phyloP scores from a whole-genome alignment of 2,888 invertebrate species.

The Philereme vetulata region DNA sequence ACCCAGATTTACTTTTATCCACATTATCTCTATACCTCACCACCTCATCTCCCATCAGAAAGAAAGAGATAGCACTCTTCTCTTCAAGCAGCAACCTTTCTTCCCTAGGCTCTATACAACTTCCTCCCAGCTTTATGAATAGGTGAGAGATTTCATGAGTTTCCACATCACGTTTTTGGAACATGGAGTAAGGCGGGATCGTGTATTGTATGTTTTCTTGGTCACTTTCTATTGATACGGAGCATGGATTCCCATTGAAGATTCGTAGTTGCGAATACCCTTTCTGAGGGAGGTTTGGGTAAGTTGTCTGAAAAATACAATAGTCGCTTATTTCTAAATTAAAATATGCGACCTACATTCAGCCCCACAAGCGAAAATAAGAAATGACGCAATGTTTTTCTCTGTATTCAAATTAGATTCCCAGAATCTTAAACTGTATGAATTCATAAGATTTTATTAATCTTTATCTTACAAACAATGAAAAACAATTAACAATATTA shows the following conservation, averaged over 20 bases:
- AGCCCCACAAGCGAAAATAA: too few relatives aligned
- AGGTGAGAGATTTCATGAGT: constrained; percentile 45
- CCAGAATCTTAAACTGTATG: too few relatives aligned
- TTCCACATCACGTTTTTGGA: constrained; percentile 52
- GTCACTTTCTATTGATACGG: constrained; percentile 75
- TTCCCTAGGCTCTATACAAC: constrained; percentile 51
- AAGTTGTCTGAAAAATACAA: constrained; percentile 73
- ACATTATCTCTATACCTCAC: constrained; percentile 68
- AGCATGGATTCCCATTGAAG: constrained; percentile 83
- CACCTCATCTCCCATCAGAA: constrained; percentile 49
- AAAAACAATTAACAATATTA: too few relatives aligned
- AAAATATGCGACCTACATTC: too few relatives aligned
- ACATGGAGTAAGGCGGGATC: constrained; percentile 57
- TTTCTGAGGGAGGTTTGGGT: constrained; percentile 80
- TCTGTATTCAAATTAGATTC: too few relatives aligned
- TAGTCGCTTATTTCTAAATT: neutral
- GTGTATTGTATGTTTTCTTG: constrained; percentile 58
- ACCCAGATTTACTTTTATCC: constrained; percentile 82
- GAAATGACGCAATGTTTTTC: too few relatives aligned
- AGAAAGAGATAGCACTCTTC: constrained; percentile 61
- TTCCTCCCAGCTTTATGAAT: constrained; percentile 49
- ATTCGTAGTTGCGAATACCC: constrained; percentile 84
- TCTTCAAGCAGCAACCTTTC: constrained; percentile 56
- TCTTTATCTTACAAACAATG: too few relatives aligned
- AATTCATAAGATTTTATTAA: too few relatives aligned